Percentiles rank a stretch among this genome's conserved stretches.
phyloP scores from a whole-genome alignment of 2,888 invertebrate species.

The Tetragnatha montana region DNA sequence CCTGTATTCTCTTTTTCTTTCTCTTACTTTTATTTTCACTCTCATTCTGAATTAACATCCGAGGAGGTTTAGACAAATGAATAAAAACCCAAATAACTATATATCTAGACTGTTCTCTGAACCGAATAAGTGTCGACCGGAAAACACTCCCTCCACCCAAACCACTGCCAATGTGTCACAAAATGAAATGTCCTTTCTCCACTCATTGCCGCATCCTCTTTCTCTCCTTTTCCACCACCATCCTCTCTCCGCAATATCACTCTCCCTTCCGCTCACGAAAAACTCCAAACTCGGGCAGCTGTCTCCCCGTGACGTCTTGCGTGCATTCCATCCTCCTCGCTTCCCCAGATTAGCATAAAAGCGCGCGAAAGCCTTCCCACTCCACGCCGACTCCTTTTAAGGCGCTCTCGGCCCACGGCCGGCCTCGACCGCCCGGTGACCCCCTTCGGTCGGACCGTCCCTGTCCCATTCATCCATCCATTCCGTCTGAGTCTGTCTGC shows the following conservation, averaged over 20 bases:
- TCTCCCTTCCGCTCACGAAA: neutral
- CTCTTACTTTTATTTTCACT: too few relatives aligned
- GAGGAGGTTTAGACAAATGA: too few relatives aligned
- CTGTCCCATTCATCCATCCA: slow-evolving; percentile 7
- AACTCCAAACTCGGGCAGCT: slow-evolving; percentile 18
- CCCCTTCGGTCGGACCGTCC: slow-evolving; percentile 26
- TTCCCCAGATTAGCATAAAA: slow-evolving; percentile 31
- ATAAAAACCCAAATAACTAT: neutral
- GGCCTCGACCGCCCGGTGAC: slow-evolving; percentile 65
- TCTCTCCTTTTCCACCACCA: neutral
- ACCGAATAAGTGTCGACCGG: neutral
- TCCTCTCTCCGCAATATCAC: neutral
- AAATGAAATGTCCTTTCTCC: neutral
- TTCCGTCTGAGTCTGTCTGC: neutral
- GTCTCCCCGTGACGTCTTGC: slow-evolving; percentile 12
- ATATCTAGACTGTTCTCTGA: neutral
- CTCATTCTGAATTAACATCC: too few relatives aligned
- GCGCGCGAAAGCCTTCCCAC: slow-evolving; percentile 27
- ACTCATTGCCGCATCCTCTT: neutral
- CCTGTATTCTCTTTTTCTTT: too few relatives aligned
- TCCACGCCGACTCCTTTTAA: slow-evolving; percentile 61
- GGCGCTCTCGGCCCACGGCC: slow-evolving; percentile 52
- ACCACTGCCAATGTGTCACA: too few relatives aligned
- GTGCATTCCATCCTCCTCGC: slow-evolving; percentile 10
- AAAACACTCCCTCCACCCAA: too few relatives aligned